Evolutionary conservation across 2,888 invertebrate species (phyloP), one percentile per base, ranked within the genome.

Genomic region (Anthrax anthrax): DNA sequence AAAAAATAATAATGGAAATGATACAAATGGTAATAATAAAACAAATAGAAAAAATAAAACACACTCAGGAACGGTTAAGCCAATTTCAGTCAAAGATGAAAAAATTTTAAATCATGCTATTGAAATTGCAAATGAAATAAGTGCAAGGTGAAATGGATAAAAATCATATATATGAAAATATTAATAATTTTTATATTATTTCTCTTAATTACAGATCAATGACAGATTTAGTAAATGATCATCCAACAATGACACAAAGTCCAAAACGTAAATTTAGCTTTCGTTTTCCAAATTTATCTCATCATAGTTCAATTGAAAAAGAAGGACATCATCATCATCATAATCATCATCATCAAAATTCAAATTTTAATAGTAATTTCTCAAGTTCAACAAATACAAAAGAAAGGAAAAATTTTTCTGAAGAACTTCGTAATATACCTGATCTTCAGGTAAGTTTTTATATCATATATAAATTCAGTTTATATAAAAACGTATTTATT

Each of bases 1-100:
- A 12, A 62, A 61, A 49, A 60, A 56, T 43, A 58, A 55, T 38
- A 44, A 45, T 9, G 53, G 52, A 27, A 48, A 46, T 38, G 62
- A 62, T 45, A 58, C 55, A n/a, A 62, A 61, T 53, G 61, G 63
- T 16, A 62, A 60, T 43, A 63, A 59, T 42, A 50, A 52, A 44
- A 55, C 50, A 39, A 57, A 47, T 50, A 61, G 60, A 34, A 68
- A 65, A 50, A 66, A 67, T 44, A 62, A 62, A 44, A 50, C 62
- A 29, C 48, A 55, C 48, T 51, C 62, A 32, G 71, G 72, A 19
- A 72, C 78, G 0, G 84, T 94, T 61, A 95, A 94, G 65, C 89
- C 84, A 4, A 92, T 96, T 70, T 94, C 94, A 13, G 86, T 91
- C 0, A 84, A 91, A 50, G 95, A 95, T 60, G 83, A 90, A 64